Evolutionary conservation across 2,797 vertebrate species (phyloP), one percentile per base, ranked within the genome.

Genomic region (Carduelis carduelis): DNA sequence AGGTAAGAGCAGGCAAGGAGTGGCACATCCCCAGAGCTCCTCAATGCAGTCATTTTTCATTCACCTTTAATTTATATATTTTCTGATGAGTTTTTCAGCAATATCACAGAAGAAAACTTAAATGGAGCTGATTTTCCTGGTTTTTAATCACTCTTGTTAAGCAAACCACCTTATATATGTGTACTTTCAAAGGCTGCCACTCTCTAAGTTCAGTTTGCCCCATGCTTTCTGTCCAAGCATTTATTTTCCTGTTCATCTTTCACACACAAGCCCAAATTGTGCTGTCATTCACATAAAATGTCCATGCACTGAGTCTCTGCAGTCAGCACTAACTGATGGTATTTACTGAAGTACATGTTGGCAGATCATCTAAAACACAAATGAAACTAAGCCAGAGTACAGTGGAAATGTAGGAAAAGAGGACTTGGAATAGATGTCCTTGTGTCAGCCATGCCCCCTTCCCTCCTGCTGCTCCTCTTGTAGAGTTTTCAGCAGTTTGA

Each of bases 1-100:
- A 99, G 99, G 99, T 99, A 99, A 98, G 98, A 8, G 10, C 7
- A 46, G 66, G 60, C 35, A 32, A 27, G 30, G 56, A 20, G 26
- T 6, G 81, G 10, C n/a, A n/a, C n/a, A 2, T 12, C 37, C 47
- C 77, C 66, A 61, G 14, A 30, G 41, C 49, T 77, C 72, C 79
- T 69, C 6, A 0, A 1, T 15, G 7, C 6, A 21, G 20, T 14
- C 46, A 7, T 13, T 70, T 64, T 55, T 57, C 8, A 52, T 61
- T 80, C 60, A 23, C 8, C 32, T 46, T 27, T 30, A 23, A 27
- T 43, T 80, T 7, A 5, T 46, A 0, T 37, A 1, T 65, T 65
- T 64, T 57, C 49, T 18, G 64, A 55, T 72, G 9, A 7, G 18
- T 61, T 64, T 12, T 81, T 66, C 35, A 37, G 34, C 41, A 26